Evolutionary conservation across 92 coral and sea anemone genomes (phyloP).

Genomic region (Actinostola sp.): DNA sequence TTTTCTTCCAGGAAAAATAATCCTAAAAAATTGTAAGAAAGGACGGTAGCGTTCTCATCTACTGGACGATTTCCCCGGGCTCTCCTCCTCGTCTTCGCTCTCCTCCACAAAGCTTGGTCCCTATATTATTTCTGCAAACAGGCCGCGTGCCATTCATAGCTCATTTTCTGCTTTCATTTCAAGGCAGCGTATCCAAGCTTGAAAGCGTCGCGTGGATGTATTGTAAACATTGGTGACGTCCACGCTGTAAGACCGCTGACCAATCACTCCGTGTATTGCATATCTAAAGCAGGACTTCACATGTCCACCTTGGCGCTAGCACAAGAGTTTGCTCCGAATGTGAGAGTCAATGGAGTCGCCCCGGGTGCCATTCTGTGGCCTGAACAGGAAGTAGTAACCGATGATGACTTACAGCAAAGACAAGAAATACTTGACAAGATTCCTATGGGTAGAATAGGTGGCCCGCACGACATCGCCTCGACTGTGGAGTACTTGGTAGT

Average conservation of each 20-base stretch:
- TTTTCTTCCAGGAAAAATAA: no score
- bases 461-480: slow-evolving; percentile 43
- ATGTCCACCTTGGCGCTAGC: slow-evolving; percentile 75
- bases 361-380: slow-evolving; percentile 74
- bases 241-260: slow-evolving; percentile 64
- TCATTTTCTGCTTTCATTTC: slow-evolving; percentile 4
- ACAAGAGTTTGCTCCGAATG: slow-evolving; percentile 69
- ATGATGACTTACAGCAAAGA: neutral
- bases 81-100: no score
- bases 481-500: slow-evolving; percentile 52
- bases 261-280: slow-evolving; percentile 68
- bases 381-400: neutral
- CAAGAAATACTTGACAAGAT: slow-evolving; percentile 47
- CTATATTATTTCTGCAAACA: no score
- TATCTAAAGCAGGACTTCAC: slow-evolving; percentile 76
- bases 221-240: slow-evolving; percentile 68
- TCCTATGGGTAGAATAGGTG: slow-evolving; percentile 56
- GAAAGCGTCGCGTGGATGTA: slow-evolving; percentile 58
- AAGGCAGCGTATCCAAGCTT: slow-evolving; percentile 73
- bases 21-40: no score
- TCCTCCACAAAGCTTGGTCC: no score
- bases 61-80: no score
- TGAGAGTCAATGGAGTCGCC: slow-evolving; percentile 72
- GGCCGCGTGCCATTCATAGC: neutral
- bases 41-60: no score